Conservation (phyloP, 2,797 vertebrate genomes). For the Odontamblyopus lacepedii region DNA sequence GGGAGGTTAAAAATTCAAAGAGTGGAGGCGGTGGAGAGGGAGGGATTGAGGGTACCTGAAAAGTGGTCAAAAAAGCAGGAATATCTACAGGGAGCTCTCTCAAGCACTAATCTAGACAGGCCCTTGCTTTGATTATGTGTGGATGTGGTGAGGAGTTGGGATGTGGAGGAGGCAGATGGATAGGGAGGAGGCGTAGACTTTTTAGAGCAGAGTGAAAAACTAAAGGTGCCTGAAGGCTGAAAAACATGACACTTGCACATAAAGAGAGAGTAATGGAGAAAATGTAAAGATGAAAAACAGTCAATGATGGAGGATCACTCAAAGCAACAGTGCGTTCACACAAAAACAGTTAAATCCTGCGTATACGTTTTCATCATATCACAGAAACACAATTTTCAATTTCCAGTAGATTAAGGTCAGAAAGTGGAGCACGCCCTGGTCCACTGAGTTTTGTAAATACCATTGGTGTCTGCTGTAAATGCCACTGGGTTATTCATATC, state of each 20-base stretch:
- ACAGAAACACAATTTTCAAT: slow-evolving; percentile 34
- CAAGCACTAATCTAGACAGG: slow-evolving; percentile 74
- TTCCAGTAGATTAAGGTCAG: slow-evolving; percentile 72
- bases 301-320: slow-evolving; percentile 17
- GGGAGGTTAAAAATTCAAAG: slow-evolving; percentile 82
- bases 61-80: slow-evolving; percentile 76
- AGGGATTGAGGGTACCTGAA: slow-evolving; percentile 67
- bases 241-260: slow-evolving; percentile 62
- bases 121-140: slow-evolving; percentile 72
- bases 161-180: slow-evolving; percentile 50
- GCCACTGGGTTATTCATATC: slow-evolving; percentile 66
- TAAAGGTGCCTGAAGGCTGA: slow-evolving; percentile 69
- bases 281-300: slow-evolving; percentile 17
- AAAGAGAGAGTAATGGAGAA: slow-evolving; percentile 44
- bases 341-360: slow-evolving; percentile 19
- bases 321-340: slow-evolving; percentile 15
- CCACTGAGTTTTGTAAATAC: slow-evolving; percentile 69
- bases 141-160: slow-evolving; percentile 30
- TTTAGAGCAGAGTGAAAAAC: slow-evolving; percentile 74
- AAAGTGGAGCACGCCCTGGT: slow-evolving; percentile 57
- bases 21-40: slow-evolving; percentile 38
- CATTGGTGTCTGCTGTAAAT: slow-evolving; percentile 70
- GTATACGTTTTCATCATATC: slow-evolving; percentile 18
- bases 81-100: slow-evolving; percentile 76
- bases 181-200: slow-evolving; percentile 46